Base-by-base conservation (phyloP, 2,888 invertebrate species). In the Crossocerus cetratus region DNA sequence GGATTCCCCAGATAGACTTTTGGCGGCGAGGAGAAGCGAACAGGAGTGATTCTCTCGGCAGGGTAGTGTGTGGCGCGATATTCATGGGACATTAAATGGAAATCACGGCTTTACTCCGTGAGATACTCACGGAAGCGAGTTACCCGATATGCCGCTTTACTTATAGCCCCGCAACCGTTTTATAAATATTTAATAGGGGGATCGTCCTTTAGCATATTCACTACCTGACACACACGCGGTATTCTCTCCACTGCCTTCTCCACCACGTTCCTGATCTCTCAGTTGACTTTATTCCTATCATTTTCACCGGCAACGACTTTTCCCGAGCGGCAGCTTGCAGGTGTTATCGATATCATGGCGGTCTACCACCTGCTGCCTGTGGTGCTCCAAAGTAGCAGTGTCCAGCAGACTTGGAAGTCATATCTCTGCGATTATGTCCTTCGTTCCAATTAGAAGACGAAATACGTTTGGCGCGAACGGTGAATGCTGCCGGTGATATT, bases 21-120 rank as follows among this genome's bases (percentile, higher is more conserved):
- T 32, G 32, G 32, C 11, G 0, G 32, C 32, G 5, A 8, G 32
- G 32, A 32, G 5, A 11, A 32, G 11, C 32, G 5, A 32, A 32
- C 32, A 32, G 32, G 32, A 32, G 32, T 32, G 32, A 32, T 32
- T 32, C 32, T 32, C 11, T 32, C 32, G 11, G 32, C 11, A 2
- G 8, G 32, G 5, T 3, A 32, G 32, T 32, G 20, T 72, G 62
- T 23, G 16, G 16, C 23, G 32, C 63, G 69, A 69, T 84, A 86
- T 86, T 86, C 85, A 84, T 83, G 77, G 78, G 58, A 71, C 76
- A 84, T 84, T 83, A 84, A 85, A 86, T 84, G 86, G 81, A 85
- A 86, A 86, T 86, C 80, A 82, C 81, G 82, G 78, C 80, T 84
- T 83, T 80, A 79, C 81, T 49, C 69, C 69, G 66, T 72, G 61